Conservation (phyloP, 2,888 invertebrate genomes). For the Stratiomys singularior region DNA sequence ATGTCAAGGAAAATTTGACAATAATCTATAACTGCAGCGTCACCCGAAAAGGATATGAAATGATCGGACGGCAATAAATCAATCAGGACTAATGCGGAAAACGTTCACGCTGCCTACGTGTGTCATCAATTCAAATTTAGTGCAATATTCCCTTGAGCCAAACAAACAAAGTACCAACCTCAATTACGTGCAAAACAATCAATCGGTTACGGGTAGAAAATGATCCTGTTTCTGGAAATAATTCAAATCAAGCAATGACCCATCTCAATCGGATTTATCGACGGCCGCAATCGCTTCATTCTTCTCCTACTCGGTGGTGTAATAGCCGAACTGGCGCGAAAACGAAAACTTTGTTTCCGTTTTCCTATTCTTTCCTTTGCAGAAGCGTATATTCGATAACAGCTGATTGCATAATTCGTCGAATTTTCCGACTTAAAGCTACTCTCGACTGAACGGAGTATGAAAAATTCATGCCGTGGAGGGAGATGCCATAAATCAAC, state of each 20-base stretch:
- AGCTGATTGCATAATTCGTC: conserved; percentile 44
- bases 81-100: too few species aligned
- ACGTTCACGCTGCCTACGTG: neutral
- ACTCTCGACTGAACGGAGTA: neutral
- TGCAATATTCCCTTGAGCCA: neutral
- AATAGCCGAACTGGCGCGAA: conserved; percentile 24
- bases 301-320: neutral
- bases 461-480: neutral
- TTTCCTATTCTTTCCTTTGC: conserved; percentile 14
- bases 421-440: conserved; percentile 33
- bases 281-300: neutral
- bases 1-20: neutral
- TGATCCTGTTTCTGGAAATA: neutral
- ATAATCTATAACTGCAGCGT: neutral
- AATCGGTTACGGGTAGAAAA: neutral
- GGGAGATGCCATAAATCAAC: neutral
- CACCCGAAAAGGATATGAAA: neutral
- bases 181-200: neutral
- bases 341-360: neutral
- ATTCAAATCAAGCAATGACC: conserved; percentile 16
- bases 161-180: neutral
- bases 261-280: conserved; percentile 1
- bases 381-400: conserved; percentile 32
- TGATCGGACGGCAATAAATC: neutral
- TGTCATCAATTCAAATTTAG: neutral